Evolutionary conservation across 2,888 invertebrate species (phyloP).

Genomic region (Platycheirus albimanus): DNA sequence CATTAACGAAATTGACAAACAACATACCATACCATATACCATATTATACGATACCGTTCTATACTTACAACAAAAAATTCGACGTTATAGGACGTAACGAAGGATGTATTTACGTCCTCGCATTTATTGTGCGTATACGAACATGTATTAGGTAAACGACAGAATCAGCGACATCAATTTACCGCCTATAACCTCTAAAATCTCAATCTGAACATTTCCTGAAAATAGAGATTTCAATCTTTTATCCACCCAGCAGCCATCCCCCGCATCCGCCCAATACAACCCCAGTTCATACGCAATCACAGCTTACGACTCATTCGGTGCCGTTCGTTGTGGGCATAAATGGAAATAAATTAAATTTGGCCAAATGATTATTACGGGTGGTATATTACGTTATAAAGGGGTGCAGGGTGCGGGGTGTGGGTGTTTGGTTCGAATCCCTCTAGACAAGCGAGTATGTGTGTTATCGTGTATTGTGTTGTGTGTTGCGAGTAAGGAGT

Average conservation of each 20-base stretch:
- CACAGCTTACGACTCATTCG: conserved; percentile 51
- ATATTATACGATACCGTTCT: no score
- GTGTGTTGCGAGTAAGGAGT: conserved; percentile 5
- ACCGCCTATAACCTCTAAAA: conserved; percentile 46
- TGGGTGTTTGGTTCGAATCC: no score
- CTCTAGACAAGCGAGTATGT: neutral
- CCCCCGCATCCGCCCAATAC: neutral
- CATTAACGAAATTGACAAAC: conserved; percentile 71
- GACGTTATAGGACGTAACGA: conserved; percentile 8
- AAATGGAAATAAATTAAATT: conserved; percentile 71
- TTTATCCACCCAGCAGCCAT: conserved; percentile 37
- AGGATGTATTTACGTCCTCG: neutral
- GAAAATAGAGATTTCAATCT: conserved; percentile 68
- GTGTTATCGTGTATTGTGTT: conserved; percentile 11
- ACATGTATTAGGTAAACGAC: conserved; percentile 1
- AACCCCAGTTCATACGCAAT: conserved; percentile 48
- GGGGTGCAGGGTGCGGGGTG: no score
- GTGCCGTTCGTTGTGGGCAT: conserved; percentile 48
- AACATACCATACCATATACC: conserved; percentile 46
- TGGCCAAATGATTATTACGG: conserved; percentile 67
- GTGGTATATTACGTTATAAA: conserved; percentile 30
- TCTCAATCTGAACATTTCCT: conserved; percentile 65
- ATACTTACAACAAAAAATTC: conserved; percentile 61
- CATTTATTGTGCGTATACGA: neutral
- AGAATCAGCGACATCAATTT: conserved; percentile 60